Evolutionary conservation across 2,888 invertebrate genomes (phyloP), one percentile per base, ranked within the genome.

Genomic region (Erebia epiphron): DNA sequence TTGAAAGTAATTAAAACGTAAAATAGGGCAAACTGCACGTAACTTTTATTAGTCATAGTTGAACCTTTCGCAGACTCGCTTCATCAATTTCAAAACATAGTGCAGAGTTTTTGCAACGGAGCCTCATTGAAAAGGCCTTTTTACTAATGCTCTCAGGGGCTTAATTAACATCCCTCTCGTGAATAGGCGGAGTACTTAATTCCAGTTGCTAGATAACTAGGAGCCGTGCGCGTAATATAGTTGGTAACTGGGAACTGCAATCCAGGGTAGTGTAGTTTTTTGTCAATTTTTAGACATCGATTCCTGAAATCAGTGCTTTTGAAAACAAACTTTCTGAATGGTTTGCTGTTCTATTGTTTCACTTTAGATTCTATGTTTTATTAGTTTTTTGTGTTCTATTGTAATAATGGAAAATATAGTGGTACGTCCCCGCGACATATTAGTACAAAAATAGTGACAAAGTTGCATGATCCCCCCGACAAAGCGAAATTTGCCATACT

Each of bases 111-210:
- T 79, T 82, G 82, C 80, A 82, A 78, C 77, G 80, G 82, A 79
- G 79, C 82, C 83, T 86, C 88, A 86, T 46, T 62, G 46, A 57
- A 87, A 86, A 84, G 81, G 81, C 85, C 87, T 91, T 91, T 91
- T 91, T 87, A 87, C 86, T 89, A 88, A 90, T 88, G 87, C 89
- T 89, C 88, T 86, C 86, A 87, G 83, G 80, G 77, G 83, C 86
- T 89, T 90, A 91, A 91, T 92, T 91, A 91, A 87, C 90, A 87
- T 87, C 84, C 86, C 86, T 86, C 83, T 84, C 81, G 82, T 87
- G 88, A 88, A 90, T 88, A 86, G 86, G 80, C 76, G 78, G 81
- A 81, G 85, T 82, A 81, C 85, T 88, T 88, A 85, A 86, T 85
- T 85, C 81, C 80, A 84, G 83, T 82, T 78, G 75, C 75, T 77